Evolutionary conservation across 2,888 invertebrate genomes (phyloP).

Genomic region (Rotaria magnacalcarata): DNA sequence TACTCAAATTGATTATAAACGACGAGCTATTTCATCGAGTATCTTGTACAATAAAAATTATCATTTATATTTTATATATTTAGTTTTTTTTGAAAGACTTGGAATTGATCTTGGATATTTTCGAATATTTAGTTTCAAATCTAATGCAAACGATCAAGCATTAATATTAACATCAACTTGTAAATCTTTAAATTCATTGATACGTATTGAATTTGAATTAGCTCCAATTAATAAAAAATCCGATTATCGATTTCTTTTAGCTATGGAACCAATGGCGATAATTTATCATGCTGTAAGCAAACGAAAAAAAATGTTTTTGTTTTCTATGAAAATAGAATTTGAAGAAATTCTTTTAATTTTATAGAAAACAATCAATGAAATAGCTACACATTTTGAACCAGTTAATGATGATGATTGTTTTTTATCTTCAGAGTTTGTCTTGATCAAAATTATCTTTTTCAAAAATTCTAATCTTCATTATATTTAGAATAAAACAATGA

Average conservation of each 20-base stretch:
- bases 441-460: no score
- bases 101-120: not conserved
- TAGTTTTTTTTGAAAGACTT: not conserved
- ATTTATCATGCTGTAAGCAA: not conserved
- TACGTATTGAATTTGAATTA: conserved; percentile 1
- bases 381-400: not conserved
- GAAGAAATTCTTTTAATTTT: not conserved
- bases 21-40: not conserved
- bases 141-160: not conserved
- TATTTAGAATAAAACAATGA: not conserved
- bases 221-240: not conserved
- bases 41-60: not conserved
- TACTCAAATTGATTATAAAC: not conserved
- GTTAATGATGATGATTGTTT: not conserved
- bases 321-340: no score
- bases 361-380: not conserved
- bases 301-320: no score
- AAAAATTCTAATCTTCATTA: no score
- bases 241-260: not conserved
- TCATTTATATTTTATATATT: not conserved
- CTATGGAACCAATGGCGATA: not conserved
- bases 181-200: not conserved
- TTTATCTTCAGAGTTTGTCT: not conserved
- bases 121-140: not conserved
- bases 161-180: not conserved